Evolutionary conservation across 2,113 vertebrate genomes (phyloP), one percentile per base, ranked within the genome.

Genomic region (Sialia sialis): DNA sequence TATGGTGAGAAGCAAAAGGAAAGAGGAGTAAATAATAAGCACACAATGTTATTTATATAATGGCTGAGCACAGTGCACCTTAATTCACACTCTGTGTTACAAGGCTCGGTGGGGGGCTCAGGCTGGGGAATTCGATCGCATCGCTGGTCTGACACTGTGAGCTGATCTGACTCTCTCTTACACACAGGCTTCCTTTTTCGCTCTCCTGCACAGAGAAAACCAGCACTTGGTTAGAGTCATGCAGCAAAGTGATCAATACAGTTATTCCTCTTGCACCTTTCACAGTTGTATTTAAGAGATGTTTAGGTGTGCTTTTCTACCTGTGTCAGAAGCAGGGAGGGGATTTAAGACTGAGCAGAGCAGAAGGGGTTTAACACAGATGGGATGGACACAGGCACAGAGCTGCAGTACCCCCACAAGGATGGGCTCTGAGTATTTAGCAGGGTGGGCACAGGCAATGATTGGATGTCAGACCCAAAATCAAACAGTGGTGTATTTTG

Each of bases 91-190:
- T 99, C 99, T 34, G 97, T 98, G 97, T 98, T 98, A 60, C 99
- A 99, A 41, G 98, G 96, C 92, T 99, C 99, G 4, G 98, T 98
- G 95, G 99, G 54, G 58, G 98, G 97, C 22, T 96, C 96, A 32
- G 99, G 99, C 79, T 98, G 98, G 43, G 98, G 97, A 55, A 98
- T 97, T 27, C 95, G 98, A 49, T 99, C 98, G 60, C 99, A 99
- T 94, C 99, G 98, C 96, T 99, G 99, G 98, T 99, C 99, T 4
- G 99, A 99, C 92, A 99, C 99, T 2, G 98, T 98, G 89, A 99
- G 98, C 66, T 99, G 98, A 94, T 99, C 99, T 0, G 98, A 99
- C 94, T 99, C 99, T 89, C 99, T 97, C 63, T 98, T 99, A 84
- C 99, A 99, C 72, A 99, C 85, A 32, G 98, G 98, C 83, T 98